Evolutionary conservation across 1,140 invertebrate species (phyloP), one percentile per base, ranked within the genome.

Genomic region (Globodera ellingtonae): DNA sequence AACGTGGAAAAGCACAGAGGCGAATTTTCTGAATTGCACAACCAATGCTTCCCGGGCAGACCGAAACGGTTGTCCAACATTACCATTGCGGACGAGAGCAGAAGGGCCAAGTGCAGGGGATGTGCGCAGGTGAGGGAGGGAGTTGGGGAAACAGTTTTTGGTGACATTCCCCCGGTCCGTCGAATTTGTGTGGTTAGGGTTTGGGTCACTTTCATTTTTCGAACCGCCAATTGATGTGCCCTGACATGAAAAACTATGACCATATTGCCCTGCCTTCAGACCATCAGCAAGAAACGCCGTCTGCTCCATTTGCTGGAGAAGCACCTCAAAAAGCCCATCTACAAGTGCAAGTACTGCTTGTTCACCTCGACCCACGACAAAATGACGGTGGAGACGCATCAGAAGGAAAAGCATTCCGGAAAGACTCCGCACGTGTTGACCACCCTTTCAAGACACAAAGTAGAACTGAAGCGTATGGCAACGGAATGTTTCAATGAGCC

Each of bases 21-120:
- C 1, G 81, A 86, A n/a, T 86, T 86, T 69, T 86, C 86, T 4
- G 82, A 84, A n/a, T 72, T 86, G 10, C 85, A 86, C 59, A 81
- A 86, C 79, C 78, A 82, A 78, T 86, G 85, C 71, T 86, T 86
- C 75, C 85, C 85, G 21, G 85, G 85, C 35, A n/a, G 85, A 18
- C 85, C 85, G 6, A 86, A 86, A 69, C 82, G 85, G 4, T 75
- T 86, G 15, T 84, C 86, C 24, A 86, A 87, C 75, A 86, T 87
- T 69, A 84, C 84, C 6, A 87, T 87, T 71, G 75, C 80, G n/a
- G 85, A 86, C 66, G 86, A 87, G 50, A 85, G 85, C 35, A 62
- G 86, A 56, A 72, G 86, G 46, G 78, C 85, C 10, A 86, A 86
- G 79, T 86, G 85, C 71, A 78, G 83, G 74, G 47, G 71, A 21